Conservation (phyloP, 2,888 invertebrate genomes). For the Spatulosminthurus flaviceps region DNA sequence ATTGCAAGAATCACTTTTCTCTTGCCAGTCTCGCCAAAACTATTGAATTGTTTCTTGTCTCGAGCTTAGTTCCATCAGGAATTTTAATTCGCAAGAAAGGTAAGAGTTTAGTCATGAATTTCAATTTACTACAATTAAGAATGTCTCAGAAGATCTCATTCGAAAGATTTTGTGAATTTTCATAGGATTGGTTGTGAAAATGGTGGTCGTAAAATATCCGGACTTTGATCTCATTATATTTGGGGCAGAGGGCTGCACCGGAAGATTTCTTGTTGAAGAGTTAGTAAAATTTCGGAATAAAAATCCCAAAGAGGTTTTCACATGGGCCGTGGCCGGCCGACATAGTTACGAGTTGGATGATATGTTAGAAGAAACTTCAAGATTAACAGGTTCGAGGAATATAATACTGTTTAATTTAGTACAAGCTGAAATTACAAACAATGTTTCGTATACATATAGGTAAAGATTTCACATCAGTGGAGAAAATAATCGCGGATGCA, state of each 20-base stretch:
- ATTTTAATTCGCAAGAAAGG: too few species aligned
- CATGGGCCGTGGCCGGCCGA: conserved; percentile 92
- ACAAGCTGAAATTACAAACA: too few species aligned
- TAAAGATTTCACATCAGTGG: not conserved
- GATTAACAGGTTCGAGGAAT: conserved; percentile 67
- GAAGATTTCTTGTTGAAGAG: conserved; percentile 81
- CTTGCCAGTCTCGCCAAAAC: too few species aligned
- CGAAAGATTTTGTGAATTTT: too few species aligned
- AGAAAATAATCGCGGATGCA: conserved; percentile 70
- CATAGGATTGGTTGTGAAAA: too few species aligned
- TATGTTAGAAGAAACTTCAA: conserved; percentile 68
- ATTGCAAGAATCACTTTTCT: too few species aligned
- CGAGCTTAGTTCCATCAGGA: too few species aligned
- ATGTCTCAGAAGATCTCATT: too few species aligned
- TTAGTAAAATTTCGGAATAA: conserved; percentile 67
- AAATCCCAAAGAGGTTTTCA: conserved; percentile 69
- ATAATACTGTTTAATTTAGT: too few species aligned
- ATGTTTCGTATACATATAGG: not conserved
- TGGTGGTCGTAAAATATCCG: conserved; percentile 19
- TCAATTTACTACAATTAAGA: too few species aligned
- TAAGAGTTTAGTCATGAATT: too few species aligned
- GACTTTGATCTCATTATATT: conserved; percentile 82
- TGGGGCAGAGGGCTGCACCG: conserved; percentile 94
- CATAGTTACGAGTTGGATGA: conserved; percentile 70
- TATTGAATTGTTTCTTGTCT: too few species aligned